Evolutionary conservation across 2,797 vertebrate genomes (phyloP), one percentile per base, ranked within the genome.

Genomic region (Chaetodon trifasciatus): DNA sequence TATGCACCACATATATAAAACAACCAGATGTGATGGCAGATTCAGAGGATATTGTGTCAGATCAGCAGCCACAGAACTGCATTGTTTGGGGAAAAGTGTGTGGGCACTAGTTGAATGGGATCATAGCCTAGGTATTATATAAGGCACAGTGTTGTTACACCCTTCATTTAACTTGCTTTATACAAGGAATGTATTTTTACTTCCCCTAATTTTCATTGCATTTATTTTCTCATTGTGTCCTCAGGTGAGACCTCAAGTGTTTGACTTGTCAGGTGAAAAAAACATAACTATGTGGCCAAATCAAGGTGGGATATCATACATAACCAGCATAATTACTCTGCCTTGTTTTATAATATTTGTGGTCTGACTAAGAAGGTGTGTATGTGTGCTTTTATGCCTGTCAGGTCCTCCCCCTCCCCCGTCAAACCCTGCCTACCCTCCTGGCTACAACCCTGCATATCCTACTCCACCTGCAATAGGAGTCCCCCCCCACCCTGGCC

Each of bases 341-440:
- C 40, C 39, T 21, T 56, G 49, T 6, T 52, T 73, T 44, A 47
- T 66, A 49, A 19, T 50, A 1, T 44, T 64, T 4, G 4, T 63
- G 5, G 11, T 68, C 4, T 65, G 10, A 46, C 19, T 1, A 28
- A 47, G 28, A 52, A 35, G 2, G 5, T 70, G 9, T 55, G 1
- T 68, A 12, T 79, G 8, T 79, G 10, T 80, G 19, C 7, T 44
- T 74, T 64, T 83, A 8, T 74, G 0, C 78, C 17, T 35, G 76
- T 66, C 39, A 90, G 96, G 89, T 84, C 95, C 93, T 69, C 89
- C 91, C 49, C 81, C 63, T 79, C 88, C 89, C 32, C 86, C 84
- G 50, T 73, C 84, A 68, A 95, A 96, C 71, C 95, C 96, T 61
- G 91, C 90, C 58, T 96, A 78, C 69, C 94, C 95, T 52, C 94